Evolutionary conservation across 2,113 vertebrate genomes (phyloP).

Genomic region (Acrocephalus kingi): DNA sequence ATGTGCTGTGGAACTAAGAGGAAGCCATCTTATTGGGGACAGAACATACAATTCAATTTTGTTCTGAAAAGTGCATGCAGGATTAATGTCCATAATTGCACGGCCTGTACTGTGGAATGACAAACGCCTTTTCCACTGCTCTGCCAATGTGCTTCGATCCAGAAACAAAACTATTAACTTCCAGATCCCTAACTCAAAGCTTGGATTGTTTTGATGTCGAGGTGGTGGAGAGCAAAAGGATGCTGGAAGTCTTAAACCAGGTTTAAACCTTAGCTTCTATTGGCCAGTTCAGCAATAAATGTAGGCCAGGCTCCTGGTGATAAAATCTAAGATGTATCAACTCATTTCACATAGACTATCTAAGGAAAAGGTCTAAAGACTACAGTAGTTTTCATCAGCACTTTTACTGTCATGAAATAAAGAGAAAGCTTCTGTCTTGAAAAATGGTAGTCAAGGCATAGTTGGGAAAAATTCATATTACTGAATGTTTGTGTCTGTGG

Average conservation of each 20-base stretch:
- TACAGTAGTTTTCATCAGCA: background rate
- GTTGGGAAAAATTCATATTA: background rate
- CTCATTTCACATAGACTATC: background rate
- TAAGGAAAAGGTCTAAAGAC: background rate
- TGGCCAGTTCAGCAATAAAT: background rate
- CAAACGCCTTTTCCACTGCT: slow-evolving; percentile 10
- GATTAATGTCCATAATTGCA: slow-evolving; percentile 59
- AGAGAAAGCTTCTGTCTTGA: slow-evolving; percentile 14
- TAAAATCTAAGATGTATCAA: background rate
- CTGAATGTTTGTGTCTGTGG: background rate
- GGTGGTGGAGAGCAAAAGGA: background rate
- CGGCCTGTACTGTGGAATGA: background rate
- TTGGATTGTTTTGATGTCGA: background rate
- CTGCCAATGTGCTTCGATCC: slow-evolving; percentile 33
- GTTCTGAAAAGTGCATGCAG: slow-evolving; percentile 29
- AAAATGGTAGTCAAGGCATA: background rate
- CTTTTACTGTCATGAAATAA: background rate
- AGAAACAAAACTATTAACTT: slow-evolving; percentile 13
- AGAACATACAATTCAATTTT: slow-evolving; percentile 63
- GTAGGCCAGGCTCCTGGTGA: background rate
- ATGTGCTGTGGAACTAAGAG: slow-evolving; percentile 41
- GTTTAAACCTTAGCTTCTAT: background rate
- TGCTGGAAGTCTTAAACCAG: background rate
- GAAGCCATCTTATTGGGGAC: slow-evolving; percentile 61
- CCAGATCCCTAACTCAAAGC: background rate